These are phyloP conservation scores for Catonia carolina DNA, from an alignment of 2,888 invertebrate genomes.

Conservation along the genomic window DNA sequence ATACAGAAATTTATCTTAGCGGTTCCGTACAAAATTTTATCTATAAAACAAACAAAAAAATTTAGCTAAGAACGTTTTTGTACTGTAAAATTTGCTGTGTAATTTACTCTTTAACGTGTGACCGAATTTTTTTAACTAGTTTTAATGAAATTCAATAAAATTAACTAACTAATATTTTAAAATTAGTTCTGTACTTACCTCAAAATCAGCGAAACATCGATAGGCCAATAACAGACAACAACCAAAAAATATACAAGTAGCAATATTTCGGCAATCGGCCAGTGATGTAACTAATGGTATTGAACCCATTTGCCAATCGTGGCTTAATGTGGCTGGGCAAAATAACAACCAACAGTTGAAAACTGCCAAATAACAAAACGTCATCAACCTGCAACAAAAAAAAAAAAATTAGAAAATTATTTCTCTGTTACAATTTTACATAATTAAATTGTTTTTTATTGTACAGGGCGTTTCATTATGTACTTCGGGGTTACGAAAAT, in stretches of 20 bases:
- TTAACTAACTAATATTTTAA: too few species aligned
- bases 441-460: not conserved
- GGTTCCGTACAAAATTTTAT: too few species aligned
- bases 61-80: too few species aligned
- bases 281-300: constrained; percentile 67
- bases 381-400: constrained; percentile 58
- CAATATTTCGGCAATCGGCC: constrained; percentile 64
- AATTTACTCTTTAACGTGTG: too few species aligned
- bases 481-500: too few species aligned
- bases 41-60: too few species aligned
- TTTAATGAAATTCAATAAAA: too few species aligned
- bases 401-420: not conserved
- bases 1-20: too few species aligned
- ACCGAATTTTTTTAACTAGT: too few species aligned
- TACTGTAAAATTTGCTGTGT: too few species aligned
- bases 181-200: constrained; percentile 48
- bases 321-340: constrained; percentile 68
- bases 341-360: constrained; percentile 80
- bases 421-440: too few species aligned
- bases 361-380: constrained; percentile 73
- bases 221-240: constrained; percentile 55
- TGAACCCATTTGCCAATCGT: constrained; percentile 88
- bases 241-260: constrained; percentile 60
- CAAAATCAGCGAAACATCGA: constrained; percentile 57
- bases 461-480: too few species aligned